Evolutionary conservation across 2,888 invertebrate species (phyloP).

Genomic region (Drosophila anomelani): DNA sequence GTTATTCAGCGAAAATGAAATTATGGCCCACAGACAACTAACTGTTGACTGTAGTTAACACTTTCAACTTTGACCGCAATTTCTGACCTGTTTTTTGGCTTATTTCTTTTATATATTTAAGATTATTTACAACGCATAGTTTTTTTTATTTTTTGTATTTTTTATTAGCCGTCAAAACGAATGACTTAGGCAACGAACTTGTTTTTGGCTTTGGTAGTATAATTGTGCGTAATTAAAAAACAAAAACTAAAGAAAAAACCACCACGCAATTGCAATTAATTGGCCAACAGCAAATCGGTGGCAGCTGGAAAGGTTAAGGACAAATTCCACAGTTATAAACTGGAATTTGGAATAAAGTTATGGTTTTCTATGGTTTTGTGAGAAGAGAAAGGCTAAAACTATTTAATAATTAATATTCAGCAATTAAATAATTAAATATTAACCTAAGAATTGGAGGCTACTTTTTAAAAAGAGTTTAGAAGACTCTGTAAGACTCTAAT

Average conservation of each 20-base stretch:
- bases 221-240: constrained; percentile 46
- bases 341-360: neutral
- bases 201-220: constrained; percentile 28
- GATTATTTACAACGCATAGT: constrained; percentile 6
- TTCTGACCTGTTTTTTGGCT: constrained; percentile 13
- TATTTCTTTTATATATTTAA: constrained; percentile 6
- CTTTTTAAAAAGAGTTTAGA: no score
- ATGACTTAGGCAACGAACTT: constrained; percentile 77
- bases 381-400: neutral
- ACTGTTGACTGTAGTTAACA: constrained; percentile 31
- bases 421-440: no score
- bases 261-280: constrained; percentile 44
- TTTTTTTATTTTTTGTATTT: neutral
- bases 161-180: constrained; percentile 42
- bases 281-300: constrained; percentile 29
- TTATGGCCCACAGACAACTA: constrained; percentile 50
- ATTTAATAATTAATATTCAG: no score
- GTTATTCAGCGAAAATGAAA: constrained; percentile 48
- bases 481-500: no score
- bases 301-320: constrained; percentile 36
- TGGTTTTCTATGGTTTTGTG: no score
- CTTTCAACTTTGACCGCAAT: constrained; percentile 79
- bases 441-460: no score
- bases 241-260: constrained; percentile 9
- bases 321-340: constrained; percentile 21